Conservation (phyloP, 2,797 vertebrate species). For the Atherinosoma microstoma region DNA sequence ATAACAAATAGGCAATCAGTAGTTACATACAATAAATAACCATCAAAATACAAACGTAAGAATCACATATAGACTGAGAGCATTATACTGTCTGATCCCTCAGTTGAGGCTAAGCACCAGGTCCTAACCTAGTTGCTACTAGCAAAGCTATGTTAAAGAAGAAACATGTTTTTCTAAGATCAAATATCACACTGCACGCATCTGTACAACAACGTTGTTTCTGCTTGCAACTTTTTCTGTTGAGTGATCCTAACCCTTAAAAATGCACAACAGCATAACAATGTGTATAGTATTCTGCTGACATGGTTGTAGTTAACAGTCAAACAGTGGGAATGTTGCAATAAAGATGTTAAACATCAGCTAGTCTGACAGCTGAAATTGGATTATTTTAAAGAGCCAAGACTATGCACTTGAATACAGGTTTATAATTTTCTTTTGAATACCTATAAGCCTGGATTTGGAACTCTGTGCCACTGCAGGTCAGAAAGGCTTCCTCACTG, state of each 20-base stretch:
- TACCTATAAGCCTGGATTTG: neutral
- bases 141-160: neutral
- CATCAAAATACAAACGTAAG: neutral
- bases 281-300: conserved; percentile 27
- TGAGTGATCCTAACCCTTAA: conserved; percentile 44
- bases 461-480: no score
- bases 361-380: conserved; percentile 22
- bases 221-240: conserved; percentile 15
- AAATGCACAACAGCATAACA: conserved; percentile 56
- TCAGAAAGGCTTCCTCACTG: no score
- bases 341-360: conserved; percentile 50
- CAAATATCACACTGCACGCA: neutral
- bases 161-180: neutral
- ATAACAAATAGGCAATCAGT: conserved; percentile 6
- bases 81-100: neutral
- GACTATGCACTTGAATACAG: neutral
- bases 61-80: neutral
- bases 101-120: neutral
- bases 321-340: conserved; percentile 37
- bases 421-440: neutral
- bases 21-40: conserved; percentile 8
- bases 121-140: neutral
- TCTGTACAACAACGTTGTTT: neutral
- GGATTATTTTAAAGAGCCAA: neutral
- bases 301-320: conserved; percentile 45